These are phyloP conservation scores for Pasiphila rectangulata DNA, from an alignment of 2,888 invertebrate genomes.

Conservation along the genomic window DNA sequence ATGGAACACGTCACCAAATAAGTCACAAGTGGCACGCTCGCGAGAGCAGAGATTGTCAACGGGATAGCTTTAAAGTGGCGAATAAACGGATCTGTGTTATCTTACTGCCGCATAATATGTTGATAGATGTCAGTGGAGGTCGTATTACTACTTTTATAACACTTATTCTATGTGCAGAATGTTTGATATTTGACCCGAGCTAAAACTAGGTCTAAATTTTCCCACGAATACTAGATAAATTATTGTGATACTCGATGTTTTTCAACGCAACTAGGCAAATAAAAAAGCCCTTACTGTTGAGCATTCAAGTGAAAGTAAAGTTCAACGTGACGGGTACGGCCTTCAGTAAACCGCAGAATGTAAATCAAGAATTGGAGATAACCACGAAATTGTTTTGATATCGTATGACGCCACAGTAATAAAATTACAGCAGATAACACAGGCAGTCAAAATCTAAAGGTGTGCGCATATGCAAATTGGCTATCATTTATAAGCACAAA, in stretches of 20 bases:
- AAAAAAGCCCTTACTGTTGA: slow-evolving; percentile 9
- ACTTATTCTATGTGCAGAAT: slow-evolving; percentile 21
- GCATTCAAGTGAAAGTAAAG: slow-evolving; percentile 41
- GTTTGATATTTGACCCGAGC: slow-evolving; percentile 22
- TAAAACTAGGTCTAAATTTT: slow-evolving; percentile 22
- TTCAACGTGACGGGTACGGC: slow-evolving; percentile 36
- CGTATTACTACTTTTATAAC: slow-evolving; percentile 7
- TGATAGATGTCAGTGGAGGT: slow-evolving; percentile 7
- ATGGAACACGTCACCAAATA: slow-evolving; percentile 38
- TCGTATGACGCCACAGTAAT: slow-evolving; percentile 23
- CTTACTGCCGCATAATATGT: slow-evolving; percentile 4
- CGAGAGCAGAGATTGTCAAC: slow-evolving; percentile 18
- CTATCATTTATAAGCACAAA: too few species aligned
- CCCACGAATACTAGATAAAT: slow-evolving; percentile 25
- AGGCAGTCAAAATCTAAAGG: background rate
- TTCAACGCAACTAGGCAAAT: slow-evolving; percentile 6
- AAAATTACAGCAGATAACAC: background rate
- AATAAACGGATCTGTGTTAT: slow-evolving; percentile 14
- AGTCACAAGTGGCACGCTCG: slow-evolving; percentile 21
- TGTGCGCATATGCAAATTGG: too few species aligned
- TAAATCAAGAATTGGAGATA: slow-evolving; percentile 38
- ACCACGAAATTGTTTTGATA: slow-evolving; percentile 45
- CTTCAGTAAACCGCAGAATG: slow-evolving; percentile 42
- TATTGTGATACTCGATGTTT: background rate
- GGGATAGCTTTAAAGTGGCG: slow-evolving; percentile 19